Conservation (phyloP, 92 coral and sea anemone species). For the Umimayanthus kanabou region DNA sequence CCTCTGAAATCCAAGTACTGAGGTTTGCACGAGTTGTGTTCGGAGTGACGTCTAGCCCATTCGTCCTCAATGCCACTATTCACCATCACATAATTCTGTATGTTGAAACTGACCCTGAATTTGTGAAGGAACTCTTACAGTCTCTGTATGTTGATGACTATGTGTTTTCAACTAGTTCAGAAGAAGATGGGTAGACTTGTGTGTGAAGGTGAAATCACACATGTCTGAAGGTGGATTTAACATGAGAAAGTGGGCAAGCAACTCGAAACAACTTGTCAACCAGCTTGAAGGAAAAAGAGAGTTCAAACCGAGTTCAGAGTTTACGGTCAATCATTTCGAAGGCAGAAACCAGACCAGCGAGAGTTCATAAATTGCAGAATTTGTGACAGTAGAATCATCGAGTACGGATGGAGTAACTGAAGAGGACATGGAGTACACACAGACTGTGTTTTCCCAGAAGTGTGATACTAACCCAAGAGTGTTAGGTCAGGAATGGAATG, state of each 20-base stretch:
- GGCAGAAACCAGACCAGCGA: neutral
- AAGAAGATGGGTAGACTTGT: neutral
- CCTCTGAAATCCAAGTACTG: neutral
- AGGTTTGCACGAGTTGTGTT: conserved; percentile 36
- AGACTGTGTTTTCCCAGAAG: neutral
- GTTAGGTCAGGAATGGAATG: conserved; percentile 15
- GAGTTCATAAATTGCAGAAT: neutral
- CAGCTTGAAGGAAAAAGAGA: neutral
- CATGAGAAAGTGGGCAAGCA: neutral
- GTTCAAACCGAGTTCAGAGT: neutral
- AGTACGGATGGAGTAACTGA: neutral
- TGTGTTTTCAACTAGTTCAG: neutral
- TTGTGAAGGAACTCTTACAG: conserved; percentile 25
- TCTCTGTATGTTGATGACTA: conserved; percentile 33
- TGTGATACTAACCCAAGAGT: conserved; percentile 9
- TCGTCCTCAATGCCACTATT: neutral
- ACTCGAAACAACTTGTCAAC: neutral
- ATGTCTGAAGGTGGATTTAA: neutral
- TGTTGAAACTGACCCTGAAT: conserved; percentile 13
- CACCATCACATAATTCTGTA: conserved; percentile 33
- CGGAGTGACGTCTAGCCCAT: neutral
- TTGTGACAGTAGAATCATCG: neutral
- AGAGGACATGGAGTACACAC: conserved; percentile 27
- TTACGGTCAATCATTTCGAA: neutral
- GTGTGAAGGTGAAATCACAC: neutral